Evolutionary conservation across 2,888 invertebrate genomes (phyloP).

Genomic region (Rhopalosiphum nymphaeae): DNA sequence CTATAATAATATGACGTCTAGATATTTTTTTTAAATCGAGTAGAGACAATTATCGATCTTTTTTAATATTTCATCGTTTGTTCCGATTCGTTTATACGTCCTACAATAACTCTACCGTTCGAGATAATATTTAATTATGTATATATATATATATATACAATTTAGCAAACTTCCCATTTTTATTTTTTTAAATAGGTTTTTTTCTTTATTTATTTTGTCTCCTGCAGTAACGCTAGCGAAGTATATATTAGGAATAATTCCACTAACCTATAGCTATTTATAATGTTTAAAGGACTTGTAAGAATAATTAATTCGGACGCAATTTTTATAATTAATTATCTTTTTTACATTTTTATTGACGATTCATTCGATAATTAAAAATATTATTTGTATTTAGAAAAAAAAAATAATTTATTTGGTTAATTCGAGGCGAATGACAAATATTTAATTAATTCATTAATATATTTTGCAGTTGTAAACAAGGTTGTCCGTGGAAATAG

Average conservation of each 20-base stretch:
- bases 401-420: neutral
- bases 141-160: no score
- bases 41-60: neutral
- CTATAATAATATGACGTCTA: neutral
- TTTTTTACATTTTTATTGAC: neutral
- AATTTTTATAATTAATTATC: neutral
- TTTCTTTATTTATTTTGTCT: neutral
- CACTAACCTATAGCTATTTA: neutral
- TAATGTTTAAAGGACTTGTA: neutral
- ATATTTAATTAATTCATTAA: conserved; percentile 14
- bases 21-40: neutral
- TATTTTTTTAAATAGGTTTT: neutral
- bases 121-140: neutral
- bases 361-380: neutral
- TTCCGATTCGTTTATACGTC: neutral
- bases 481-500: conserved; percentile 1
- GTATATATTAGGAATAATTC: neutral
- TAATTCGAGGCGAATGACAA: neutral
- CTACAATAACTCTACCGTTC: neutral
- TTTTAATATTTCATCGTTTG: neutral
- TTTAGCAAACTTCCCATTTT: neutral
- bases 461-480: neutral
- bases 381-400: neutral
- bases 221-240: no score
- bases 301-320: neutral